Evolutionary conservation across 2,888 invertebrate species (phyloP), one percentile per base, ranked within the genome.

Genomic region (Phlogophora meticulosa): DNA sequence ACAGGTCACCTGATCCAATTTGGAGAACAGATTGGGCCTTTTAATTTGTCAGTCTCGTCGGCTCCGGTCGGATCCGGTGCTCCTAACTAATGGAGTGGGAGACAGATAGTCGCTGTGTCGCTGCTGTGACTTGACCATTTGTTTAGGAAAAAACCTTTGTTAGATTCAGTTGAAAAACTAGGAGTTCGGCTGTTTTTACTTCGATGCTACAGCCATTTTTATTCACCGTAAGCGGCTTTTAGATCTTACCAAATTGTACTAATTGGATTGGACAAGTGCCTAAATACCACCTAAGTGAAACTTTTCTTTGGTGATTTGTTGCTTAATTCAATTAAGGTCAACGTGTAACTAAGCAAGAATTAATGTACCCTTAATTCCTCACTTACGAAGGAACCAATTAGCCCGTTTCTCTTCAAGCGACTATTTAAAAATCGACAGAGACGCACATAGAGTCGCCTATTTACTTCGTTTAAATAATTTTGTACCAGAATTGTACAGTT

Each of bases 1-100:
- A 22, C 49, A 62, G 75, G 71, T 68, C 64, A 59, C 71, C 51
- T 62, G 64, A 65, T 76, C 82, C 74, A 76, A 82, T 82, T 77
- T 59, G 51, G 49, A 70, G 59, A 71, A 70, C 65, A 70, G 80
- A 85, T 85, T 84, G 86, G 59, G 65, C 60, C 79, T 86, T 84
- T 84, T 85, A 86, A 86, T 86, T 85, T 85, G 81, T 86, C 86
- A 85, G 60, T 1, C 67, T 60, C 67, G 48, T 69, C 11, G 69
- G 48, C 38, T 13, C 63, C 62, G 17, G 24, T n/a, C 60, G 72
- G 68, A 28, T 28, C 28, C 28, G 28, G 28, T 28, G 28, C 28
- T 28, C 28, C 65, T 72, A 71, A 78, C 80, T 85, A 85, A 85
- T 85, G 81, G 84, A 85, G 78, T 78, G 77, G 57, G 68, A 69